phyloP scores from a whole-genome alignment of 2,113 vertebrate genomes.

The Thamnaconus septentrionalis region DNA sequence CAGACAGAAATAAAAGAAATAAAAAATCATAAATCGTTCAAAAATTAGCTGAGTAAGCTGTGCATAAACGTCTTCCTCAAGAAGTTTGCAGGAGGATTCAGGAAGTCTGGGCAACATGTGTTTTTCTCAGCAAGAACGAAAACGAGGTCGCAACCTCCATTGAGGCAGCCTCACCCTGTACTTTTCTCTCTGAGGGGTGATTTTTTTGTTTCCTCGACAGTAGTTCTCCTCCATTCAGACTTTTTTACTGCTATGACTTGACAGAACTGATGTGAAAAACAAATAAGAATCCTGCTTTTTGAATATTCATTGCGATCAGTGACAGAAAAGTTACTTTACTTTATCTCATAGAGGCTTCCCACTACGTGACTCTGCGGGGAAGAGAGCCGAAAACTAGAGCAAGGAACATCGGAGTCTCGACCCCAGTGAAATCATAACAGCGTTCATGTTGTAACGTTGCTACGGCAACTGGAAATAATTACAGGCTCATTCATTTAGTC shows the following conservation, averaged over 20 bases:
- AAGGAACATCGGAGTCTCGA: constrained; percentile 23
- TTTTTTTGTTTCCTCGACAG: not conserved
- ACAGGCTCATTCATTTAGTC: constrained; percentile 31
- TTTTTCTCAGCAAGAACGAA: constrained; percentile 29
- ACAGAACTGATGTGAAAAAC: not conserved
- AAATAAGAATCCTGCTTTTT: not conserved
- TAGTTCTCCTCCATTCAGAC: no score
- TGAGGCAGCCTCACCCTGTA: not conserved
- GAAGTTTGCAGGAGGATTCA: not conserved
- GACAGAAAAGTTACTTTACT: constrained; percentile 3
- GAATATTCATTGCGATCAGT: not conserved
- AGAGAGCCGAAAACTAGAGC: constrained; percentile 37
- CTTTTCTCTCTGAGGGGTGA: constrained; percentile 2
- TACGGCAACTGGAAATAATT: constrained; percentile 68
- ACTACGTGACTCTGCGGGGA: not conserved
- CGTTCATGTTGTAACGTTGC: constrained; percentile 53
- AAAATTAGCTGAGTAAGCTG: constrained; percentile 3
- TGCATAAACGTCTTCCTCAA: not conserved
- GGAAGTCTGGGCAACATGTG: constrained; percentile 41
- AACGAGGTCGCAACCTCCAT: constrained; percentile 17
- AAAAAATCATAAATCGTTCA: not conserved
- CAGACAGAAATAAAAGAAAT: not conserved
- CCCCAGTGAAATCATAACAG: constrained; percentile 51
- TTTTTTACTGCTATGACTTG: no score
- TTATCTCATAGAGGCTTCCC: constrained; percentile 12